A percentile compares a stretch with the other conserved stretches of the same genome.
Conservation (phyloP, 1,140 invertebrate genomes). For the Bombus balteatus region DNA sequence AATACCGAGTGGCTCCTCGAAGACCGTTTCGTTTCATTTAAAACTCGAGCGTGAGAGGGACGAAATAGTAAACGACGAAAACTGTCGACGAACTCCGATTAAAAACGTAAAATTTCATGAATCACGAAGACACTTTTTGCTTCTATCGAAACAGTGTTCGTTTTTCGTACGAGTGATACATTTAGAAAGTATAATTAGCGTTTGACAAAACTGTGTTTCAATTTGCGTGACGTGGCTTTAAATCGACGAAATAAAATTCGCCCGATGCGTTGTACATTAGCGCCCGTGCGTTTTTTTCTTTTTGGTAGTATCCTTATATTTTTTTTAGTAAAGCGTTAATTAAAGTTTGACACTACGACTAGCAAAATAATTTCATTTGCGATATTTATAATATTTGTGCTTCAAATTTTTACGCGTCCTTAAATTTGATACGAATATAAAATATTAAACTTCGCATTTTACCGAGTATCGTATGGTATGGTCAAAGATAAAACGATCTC, state of each 20-base stretch:
- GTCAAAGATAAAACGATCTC: slow-evolving; percentile 20
- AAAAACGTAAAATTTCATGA: slow-evolving; percentile 6
- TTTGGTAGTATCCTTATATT: not conserved
- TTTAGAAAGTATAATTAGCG: slow-evolving; percentile 21
- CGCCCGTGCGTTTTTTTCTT: not conserved
- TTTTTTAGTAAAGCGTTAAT: not conserved
- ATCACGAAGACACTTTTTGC: not conserved
- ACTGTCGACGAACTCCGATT: not conserved
- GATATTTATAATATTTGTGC: not conserved
- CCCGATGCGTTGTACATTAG: not conserved
- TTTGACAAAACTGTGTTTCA: slow-evolving; percentile 6
- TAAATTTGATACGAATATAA: not conserved
- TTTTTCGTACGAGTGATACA: not conserved
- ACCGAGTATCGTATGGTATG: not conserved
- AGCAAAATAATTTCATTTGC: not conserved
- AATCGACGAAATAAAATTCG: slow-evolving; percentile 6
- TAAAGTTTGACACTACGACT: not conserved
- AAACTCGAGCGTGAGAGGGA: not conserved
- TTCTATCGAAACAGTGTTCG: not conserved
- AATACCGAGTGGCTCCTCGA: not conserved
- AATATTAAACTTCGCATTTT: slow-evolving; percentile 5
- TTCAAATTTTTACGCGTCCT: not conserved
- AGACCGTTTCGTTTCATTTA: not conserved
- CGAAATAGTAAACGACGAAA: not conserved
- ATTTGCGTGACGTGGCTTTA: not conserved